These are phyloP conservation scores for Habroteleia sp. DNA, from an alignment of 2,888 invertebrate species.

Conservation along the genomic window DNA sequence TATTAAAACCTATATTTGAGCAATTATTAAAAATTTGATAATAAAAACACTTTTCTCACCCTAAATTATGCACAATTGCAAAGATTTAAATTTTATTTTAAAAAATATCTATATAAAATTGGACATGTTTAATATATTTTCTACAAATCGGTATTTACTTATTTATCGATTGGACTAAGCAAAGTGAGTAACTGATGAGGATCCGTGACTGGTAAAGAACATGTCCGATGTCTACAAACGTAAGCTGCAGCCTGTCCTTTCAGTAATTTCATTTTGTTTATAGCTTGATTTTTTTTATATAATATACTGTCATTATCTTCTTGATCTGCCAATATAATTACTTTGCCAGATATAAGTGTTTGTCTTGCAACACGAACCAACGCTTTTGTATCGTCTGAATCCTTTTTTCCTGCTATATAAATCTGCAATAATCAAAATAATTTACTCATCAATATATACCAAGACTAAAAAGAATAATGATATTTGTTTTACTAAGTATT, in stretches of 20 bases:
- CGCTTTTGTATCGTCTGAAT: constrained; percentile 85
- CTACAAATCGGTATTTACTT: constrained; percentile 23
- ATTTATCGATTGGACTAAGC: constrained; percentile 79
- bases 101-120: constrained; percentile 16
- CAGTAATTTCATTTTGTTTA: constrained; percentile 83
- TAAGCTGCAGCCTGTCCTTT: constrained; percentile 87
- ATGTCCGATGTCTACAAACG: constrained; percentile 89
- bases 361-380: constrained; percentile 86
- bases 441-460: too few relatives aligned
- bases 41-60: constrained; percentile 16
- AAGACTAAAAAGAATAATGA: too few relatives aligned
- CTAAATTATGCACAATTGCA: constrained; percentile 5
- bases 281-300: constrained; percentile 80
- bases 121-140: neutral
- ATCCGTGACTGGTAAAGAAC: constrained; percentile 88
- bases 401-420: constrained; percentile 85
- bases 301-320: constrained; percentile 79
- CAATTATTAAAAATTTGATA: constrained; percentile 21
- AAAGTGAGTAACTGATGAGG: constrained; percentile 84
- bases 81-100: constrained; percentile 2
- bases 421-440: constrained; percentile 82
- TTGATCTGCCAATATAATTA: constrained; percentile 86
- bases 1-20: constrained; percentile 13
- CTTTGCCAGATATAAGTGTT: constrained; percentile 86
- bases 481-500: too few relatives aligned